Base-by-base conservation (phyloP, 1,140 invertebrate genomes). In the Linepithema humile region DNA sequence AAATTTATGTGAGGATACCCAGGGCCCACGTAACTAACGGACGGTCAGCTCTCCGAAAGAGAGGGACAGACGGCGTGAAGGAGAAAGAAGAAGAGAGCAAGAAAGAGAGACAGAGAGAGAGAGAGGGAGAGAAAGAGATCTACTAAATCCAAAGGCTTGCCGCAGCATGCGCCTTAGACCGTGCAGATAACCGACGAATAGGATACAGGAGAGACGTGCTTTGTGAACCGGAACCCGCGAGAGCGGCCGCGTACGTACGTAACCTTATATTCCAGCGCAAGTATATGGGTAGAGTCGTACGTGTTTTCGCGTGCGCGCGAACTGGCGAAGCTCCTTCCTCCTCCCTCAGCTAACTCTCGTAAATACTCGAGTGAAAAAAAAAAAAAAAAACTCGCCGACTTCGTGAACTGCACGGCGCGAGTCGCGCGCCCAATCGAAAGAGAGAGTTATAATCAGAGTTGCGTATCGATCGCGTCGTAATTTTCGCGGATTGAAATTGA, bases 1-100 rank as follows among this genome's bases (percentile, higher is more conserved):
- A 93, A 94, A 94, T 94, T 94, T 94, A 94, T 94, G 93, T 93
- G 89, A 91, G 91, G 92, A 92, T 94, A 91, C 85, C 90, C 74
- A 87, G 83, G 86, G 87, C 87, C 90, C 90, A 90, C 91, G 92
- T 92, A 94, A 93, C 93, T 91, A 93, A 94, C 91, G 87, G 88
- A 90, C 90, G 91, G 87, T 86, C 89, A 89, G 83, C 70, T 77
- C 70, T 77, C 53, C 43, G 29, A n/a, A 64, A 60, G 64, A 83
- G 78, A 67, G 64, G 23, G 64, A 43, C 6, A 72, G 48, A 72
- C 65, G 20, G 38, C 10, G 69, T 40, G 74, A 78, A n/a, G 59
- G 62, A 35, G 26, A 65, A 12, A n/a, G 17, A 26, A 35, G 23
- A 3, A 29, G 26, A 20, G 17, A 65, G 69, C 9, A 43, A 12